These are phyloP conservation scores for Entosphenus tridentatus DNA, from an alignment of 2,113 vertebrate genomes.

Conservation along the genomic window DNA sequence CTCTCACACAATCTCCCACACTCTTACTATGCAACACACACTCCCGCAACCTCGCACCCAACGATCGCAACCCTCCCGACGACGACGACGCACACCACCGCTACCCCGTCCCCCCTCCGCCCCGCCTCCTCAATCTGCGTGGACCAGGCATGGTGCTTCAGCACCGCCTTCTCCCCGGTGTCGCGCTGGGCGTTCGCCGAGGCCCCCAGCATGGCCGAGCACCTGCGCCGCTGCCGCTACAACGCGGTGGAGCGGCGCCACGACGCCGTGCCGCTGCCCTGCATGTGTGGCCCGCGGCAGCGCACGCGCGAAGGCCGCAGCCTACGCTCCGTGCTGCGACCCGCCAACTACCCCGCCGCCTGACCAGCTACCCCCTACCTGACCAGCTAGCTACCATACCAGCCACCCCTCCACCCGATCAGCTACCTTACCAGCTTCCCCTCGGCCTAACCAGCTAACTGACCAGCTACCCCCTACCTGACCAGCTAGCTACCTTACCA, in stretches of 20 bases:
- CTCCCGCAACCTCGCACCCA: constrained; percentile 2
- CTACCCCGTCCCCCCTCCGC: background rate
- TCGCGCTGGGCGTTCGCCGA: constrained; percentile 68
- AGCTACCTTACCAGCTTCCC: too few relatives aligned
- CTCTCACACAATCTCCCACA: background rate
- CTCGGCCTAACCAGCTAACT: too few relatives aligned
- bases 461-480: too few relatives aligned
- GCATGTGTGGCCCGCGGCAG: constrained; percentile 71
- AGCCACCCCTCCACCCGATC: too few relatives aligned
- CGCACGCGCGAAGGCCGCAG: constrained; percentile 74
- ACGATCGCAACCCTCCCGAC: background rate
- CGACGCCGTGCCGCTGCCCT: constrained; percentile 66
- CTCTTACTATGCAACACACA: background rate
- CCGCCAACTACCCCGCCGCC: constrained; percentile 17
- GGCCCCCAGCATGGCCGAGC: constrained; percentile 79
- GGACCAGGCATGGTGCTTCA: constrained; percentile 83
- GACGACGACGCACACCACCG: background rate
- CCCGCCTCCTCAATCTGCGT: constrained; percentile 12
- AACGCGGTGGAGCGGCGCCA: constrained; percentile 55
- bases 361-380: too few relatives aligned
- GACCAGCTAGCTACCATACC: too few relatives aligned
- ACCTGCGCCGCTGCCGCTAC: constrained; percentile 69
- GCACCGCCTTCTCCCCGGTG: constrained; percentile 75
- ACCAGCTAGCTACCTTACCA: too few relatives aligned
- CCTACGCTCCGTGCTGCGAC: constrained; percentile 62